Evolutionary conservation across 2,888 invertebrate species (phyloP).

Genomic region (Aspidiotus destructor): DNA sequence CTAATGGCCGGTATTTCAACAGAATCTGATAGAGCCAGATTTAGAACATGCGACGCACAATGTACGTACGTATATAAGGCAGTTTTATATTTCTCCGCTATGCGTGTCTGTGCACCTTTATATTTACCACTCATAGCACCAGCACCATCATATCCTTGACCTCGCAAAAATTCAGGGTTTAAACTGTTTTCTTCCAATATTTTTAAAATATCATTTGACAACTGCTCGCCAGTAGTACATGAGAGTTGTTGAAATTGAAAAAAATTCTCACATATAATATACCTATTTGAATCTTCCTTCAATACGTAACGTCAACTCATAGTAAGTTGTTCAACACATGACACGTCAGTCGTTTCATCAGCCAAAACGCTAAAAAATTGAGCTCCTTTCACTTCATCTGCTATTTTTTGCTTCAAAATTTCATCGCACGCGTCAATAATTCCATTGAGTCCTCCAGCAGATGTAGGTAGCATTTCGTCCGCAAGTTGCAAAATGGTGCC

Average conservation of each 20-base stretch:
- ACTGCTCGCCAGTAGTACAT: background rate
- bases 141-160: background rate
- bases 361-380: no score
- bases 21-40: background rate
- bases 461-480: no score
- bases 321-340: no score
- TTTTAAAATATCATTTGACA: background rate
- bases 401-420: no score
- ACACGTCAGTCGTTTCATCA: no score
- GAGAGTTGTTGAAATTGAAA: background rate
- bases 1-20: background rate
- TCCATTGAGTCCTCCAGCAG: no score
- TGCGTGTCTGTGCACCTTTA: conserved; percentile 16
- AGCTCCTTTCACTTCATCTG: no score
- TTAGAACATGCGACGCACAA: background rate
- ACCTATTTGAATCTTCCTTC: background rate
- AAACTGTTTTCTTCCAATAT: background rate
- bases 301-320: no score
- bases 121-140: background rate
- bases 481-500: no score
- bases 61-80: conserved; percentile 37
- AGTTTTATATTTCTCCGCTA: conserved; percentile 33
- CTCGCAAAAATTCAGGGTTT: background rate
- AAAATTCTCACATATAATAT: background rate
- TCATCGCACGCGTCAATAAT: no score